These are phyloP conservation scores for Rostratula benghalensis DNA, from an alignment of 2,113 vertebrate species.

Conservation along the genomic window DNA sequence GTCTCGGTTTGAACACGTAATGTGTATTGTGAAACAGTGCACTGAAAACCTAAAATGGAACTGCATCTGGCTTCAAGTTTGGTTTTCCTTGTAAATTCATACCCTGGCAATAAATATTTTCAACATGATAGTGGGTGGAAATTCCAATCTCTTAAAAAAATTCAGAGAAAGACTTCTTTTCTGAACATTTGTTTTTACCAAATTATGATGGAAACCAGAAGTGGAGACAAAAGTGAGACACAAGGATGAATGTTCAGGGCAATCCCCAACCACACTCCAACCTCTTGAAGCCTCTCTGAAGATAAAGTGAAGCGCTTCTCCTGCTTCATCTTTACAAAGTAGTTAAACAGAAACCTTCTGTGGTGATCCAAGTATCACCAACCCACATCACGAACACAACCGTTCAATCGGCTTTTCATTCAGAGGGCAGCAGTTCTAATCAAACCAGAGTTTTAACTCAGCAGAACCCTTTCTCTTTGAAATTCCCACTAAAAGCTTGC, in stretches of 20 bases:
- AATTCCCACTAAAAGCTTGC: not conserved
- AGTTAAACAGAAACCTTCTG: not conserved
- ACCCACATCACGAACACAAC: not conserved
- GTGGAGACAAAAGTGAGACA: not conserved
- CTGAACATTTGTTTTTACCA: not conserved
- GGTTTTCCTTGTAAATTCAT: not conserved
- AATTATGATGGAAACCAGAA: not conserved
- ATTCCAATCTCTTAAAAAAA: not conserved
- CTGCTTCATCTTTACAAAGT: not conserved
- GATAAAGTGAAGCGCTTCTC: rapidly evolving
- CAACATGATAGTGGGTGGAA: not conserved
- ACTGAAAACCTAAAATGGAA: not conserved
- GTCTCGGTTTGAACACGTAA: not conserved
- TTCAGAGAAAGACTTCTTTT: not conserved
- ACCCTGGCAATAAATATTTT: not conserved
- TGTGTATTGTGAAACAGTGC: not conserved
- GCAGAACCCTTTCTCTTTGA: not conserved
- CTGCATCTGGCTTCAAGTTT: not conserved
- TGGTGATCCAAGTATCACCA: not conserved
- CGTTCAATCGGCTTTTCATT: not conserved
- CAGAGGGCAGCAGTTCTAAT: not conserved
- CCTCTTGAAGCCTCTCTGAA: not conserved
- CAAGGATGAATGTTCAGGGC: not conserved
- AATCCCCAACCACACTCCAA: rapidly evolving
- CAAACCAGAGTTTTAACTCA: not conserved